phyloP scores from a whole-genome alignment of 2,888 invertebrate genomes.

The Pseudococcus longispinus region DNA sequence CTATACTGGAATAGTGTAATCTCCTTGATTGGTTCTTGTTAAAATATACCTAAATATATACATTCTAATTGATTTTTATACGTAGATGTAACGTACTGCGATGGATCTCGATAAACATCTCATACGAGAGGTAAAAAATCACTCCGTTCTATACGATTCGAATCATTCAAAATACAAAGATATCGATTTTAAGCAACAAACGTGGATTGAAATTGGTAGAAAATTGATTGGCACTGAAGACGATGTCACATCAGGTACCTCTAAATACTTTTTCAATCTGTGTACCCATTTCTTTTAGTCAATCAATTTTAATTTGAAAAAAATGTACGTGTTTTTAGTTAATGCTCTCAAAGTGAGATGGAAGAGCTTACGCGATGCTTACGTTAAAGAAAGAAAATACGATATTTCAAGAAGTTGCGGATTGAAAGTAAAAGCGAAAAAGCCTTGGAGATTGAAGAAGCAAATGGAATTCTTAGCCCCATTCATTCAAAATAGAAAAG shows the following conservation, averaged over 20 bases:
- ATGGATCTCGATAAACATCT: slow-evolving; percentile 42
- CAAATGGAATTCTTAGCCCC: slow-evolving; percentile 50
- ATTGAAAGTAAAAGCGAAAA: slow-evolving; percentile 16
- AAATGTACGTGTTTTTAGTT: background rate
- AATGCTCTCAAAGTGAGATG: slow-evolving; percentile 40
- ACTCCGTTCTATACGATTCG: slow-evolving; percentile 29
- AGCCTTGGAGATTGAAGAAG: slow-evolving; percentile 39
- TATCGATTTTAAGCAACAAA: slow-evolving; percentile 39
- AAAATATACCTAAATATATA: no score
- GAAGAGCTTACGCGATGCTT: slow-evolving; percentile 45
- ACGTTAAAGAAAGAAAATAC: slow-evolving; percentile 47
- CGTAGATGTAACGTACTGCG: background rate
- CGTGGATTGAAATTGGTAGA: slow-evolving; percentile 43
- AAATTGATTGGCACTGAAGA: slow-evolving; percentile 36
- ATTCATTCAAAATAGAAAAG: slow-evolving; percentile 43
- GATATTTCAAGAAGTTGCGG: slow-evolving; percentile 10
- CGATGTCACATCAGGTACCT: slow-evolving; percentile 32
- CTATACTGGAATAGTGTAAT: no score
- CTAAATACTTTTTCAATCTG: background rate
- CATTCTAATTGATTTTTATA: background rate
- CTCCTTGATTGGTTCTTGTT: no score
- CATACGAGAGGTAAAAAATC: slow-evolving; percentile 40
- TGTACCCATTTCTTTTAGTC: no score
- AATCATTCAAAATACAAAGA: slow-evolving; percentile 41
- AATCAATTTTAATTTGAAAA: no score